phyloP scores from a whole-genome alignment of 2,113 vertebrate species.

The Ardeotis arabs region DNA sequence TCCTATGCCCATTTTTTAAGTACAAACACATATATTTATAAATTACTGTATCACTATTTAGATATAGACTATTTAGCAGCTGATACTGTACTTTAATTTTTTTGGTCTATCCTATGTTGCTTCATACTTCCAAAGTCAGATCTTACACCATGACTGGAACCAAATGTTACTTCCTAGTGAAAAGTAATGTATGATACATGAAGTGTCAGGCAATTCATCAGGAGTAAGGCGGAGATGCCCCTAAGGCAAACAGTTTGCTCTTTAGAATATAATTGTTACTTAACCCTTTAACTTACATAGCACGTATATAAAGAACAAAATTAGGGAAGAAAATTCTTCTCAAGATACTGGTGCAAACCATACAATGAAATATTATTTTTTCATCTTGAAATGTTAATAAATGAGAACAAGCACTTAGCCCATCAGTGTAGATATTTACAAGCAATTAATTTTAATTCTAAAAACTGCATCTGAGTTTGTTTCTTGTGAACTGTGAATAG shows the following conservation, averaged over 20 bases:
- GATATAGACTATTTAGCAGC: not conserved
- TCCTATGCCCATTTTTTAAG: not conserved
- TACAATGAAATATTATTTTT: not conserved
- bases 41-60: not conserved
- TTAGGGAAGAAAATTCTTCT: not conserved
- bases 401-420: not conserved
- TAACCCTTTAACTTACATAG: conserved; percentile 60
- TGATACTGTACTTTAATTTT: conserved; percentile 21
- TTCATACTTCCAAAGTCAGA: conserved; percentile 51
- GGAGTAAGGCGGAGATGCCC: conserved; percentile 62
- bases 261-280: conserved; percentile 51
- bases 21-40: not conserved
- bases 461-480: not conserved
- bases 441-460: not conserved
- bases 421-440: not conserved
- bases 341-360: not conserved
- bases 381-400: not conserved
- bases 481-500: not conserved
- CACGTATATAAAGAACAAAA: not conserved
- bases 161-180: conserved; percentile 70
- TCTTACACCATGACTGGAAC: conserved; percentile 57
- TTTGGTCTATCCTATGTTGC: conserved; percentile 19
- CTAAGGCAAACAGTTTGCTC: conserved; percentile 65
- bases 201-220: conserved; percentile 70
- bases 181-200: conserved; percentile 56